A percentile compares a stretch with the other conserved stretches of the same genome.
phyloP scores from a whole-genome alignment of 2,888 invertebrate genomes.

The Lobophora halterata region DNA sequence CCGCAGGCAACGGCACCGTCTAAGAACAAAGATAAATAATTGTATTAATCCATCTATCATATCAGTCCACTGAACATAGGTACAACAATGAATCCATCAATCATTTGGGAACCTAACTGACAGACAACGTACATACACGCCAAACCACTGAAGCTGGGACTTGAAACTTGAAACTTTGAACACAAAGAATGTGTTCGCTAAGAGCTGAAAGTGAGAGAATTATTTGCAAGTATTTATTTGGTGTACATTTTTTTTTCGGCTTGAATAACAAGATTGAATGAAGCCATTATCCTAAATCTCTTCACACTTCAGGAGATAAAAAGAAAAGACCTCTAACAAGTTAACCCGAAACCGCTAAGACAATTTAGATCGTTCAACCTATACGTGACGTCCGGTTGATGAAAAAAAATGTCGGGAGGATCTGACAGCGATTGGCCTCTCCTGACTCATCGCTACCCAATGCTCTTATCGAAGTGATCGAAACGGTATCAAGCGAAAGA shows the following conservation, averaged over 20 bases:
- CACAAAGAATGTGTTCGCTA: no score
- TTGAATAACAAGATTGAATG: no score
- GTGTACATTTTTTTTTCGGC: no score
- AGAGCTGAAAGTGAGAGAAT: no score
- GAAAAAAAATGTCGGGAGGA: constrained; percentile 48
- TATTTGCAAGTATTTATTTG: no score
- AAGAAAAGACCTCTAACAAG: constrained; percentile 25
- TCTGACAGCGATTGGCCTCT: constrained; percentile 48
- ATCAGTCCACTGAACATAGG: no score
- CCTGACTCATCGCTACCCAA: constrained; percentile 44
- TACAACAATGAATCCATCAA: no score
- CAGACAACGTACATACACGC: no score
- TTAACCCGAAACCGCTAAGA: constrained; percentile 48
- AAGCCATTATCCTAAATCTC: no score
- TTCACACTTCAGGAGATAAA: constrained; percentile 14
- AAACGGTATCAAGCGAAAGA: constrained; percentile 51
- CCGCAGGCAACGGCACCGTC: constrained; percentile 85
- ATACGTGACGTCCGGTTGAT: constrained; percentile 69
- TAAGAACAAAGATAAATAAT: constrained; percentile 49
- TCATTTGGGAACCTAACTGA: no score
- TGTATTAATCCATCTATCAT: constrained; percentile 21
- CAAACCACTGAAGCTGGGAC: no score
- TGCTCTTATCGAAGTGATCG: constrained; percentile 35
- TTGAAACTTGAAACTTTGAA: no score
- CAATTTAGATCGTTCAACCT: constrained; percentile 67